A percentile compares a stretch with the other conserved stretches of the same genome.
These are phyloP conservation scores for Ooceraea biroi DNA, from an alignment of 1,140 invertebrate species.

Conservation along the genomic window DNA sequence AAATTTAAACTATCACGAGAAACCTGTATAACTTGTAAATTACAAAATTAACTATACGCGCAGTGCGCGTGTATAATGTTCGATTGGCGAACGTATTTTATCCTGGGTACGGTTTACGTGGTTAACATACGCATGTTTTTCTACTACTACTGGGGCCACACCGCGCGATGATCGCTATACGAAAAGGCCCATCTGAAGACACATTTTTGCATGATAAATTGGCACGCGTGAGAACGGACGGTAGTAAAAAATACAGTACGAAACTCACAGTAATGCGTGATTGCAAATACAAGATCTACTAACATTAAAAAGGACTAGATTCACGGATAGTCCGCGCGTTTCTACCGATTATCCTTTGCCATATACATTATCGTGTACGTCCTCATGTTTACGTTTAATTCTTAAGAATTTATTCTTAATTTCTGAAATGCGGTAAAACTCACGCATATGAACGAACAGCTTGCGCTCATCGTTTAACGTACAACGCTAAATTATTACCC, in stretches of 20 bases:
- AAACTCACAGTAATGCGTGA: constrained; percentile 21
- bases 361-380: not conserved
- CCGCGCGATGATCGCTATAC: constrained; percentile 45
- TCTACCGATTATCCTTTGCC: constrained; percentile 1
- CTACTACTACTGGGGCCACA: constrained; percentile 50
- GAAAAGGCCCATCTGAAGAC: constrained; percentile 68
- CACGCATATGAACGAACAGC: too few species aligned
- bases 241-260: constrained; percentile 33
- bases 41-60: not conserved
- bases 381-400: not conserved
- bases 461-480: too few species aligned
- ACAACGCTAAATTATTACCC: too few species aligned
- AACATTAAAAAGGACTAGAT: constrained; percentile 55
- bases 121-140: constrained; percentile 56
- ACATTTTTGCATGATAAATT: constrained; percentile 67
- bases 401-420: too few species aligned
- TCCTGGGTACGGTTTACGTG: constrained; percentile 46
- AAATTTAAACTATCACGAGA: not conserved
- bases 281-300: constrained; percentile 38
- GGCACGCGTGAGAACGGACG: constrained; percentile 67
- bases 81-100: not conserved
- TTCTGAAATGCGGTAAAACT: too few species aligned
- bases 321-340: constrained; percentile 34
- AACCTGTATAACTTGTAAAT: not conserved
- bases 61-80: not conserved